Evolutionary conservation across 2,797 vertebrate genomes (phyloP).

Genomic region (Semotilus atromaculatus): DNA sequence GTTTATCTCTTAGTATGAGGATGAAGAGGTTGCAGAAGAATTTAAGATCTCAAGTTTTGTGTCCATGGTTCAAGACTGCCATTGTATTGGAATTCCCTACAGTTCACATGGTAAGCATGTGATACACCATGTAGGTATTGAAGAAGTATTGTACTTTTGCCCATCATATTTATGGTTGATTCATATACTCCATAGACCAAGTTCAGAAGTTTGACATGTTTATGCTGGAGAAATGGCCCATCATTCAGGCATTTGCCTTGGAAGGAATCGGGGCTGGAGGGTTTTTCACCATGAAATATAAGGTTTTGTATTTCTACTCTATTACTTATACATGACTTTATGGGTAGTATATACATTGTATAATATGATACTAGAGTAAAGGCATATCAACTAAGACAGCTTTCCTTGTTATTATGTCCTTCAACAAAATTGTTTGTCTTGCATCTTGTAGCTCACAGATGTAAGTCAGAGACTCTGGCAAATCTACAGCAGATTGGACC

Average conservation of each 20-base stretch:
- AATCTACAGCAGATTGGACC: slow-evolving; percentile 90
- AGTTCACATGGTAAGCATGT: slow-evolving; percentile 85
- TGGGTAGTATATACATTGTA: background rate
- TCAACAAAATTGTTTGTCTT: background rate
- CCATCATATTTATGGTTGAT: slow-evolving; percentile 49
- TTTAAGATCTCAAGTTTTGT: slow-evolving; percentile 99
- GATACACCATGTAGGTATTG: background rate
- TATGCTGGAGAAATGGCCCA: slow-evolving; percentile 96
- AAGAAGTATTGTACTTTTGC: background rate
- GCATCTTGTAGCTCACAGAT: slow-evolving; percentile 85
- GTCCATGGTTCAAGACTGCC: slow-evolving; percentile 94
- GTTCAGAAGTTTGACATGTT: slow-evolving; percentile 97
- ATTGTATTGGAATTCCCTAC: slow-evolving; percentile 90
- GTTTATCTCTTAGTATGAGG: slow-evolving; percentile 85
- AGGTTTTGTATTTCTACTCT: slow-evolving; percentile 74
- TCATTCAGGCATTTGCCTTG: slow-evolving; percentile 95
- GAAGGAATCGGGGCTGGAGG: slow-evolving; percentile 96
- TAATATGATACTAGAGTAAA: background rate
- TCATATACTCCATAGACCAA: slow-evolving; percentile 82
- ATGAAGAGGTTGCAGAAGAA: slow-evolving; percentile 95
- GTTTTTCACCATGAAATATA: slow-evolving; percentile 97
- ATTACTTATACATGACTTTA: background rate
- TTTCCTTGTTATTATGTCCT: background rate
- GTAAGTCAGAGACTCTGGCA: slow-evolving; percentile 92
- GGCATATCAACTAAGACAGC: background rate